Percentiles rank a stretch among this genome's conserved stretches.
Evolutionary conservation across 1,140 invertebrate species (phyloP).

Genomic region (Drusus annulatus): DNA sequence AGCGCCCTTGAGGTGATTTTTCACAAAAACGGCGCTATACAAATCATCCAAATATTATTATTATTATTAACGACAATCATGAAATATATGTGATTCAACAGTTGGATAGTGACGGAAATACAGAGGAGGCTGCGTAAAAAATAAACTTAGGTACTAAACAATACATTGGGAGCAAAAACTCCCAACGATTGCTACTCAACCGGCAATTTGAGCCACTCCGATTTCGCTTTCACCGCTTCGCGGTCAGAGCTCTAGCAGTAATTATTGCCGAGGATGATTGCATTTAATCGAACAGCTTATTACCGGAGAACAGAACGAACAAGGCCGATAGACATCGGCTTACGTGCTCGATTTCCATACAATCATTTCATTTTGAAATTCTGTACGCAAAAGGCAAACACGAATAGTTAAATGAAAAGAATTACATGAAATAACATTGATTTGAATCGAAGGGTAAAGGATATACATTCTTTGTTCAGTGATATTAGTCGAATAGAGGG

Average conservation of each 20-base stretch:
- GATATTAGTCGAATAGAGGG: no score
- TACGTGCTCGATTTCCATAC: neutral
- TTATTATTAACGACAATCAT: no score
- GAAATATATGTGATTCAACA: no score
- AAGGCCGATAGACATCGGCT: neutral
- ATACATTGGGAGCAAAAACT: conserved; percentile 41
- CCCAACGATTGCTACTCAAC: conserved; percentile 47
- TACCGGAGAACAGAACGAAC: no score
- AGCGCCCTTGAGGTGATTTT: no score
- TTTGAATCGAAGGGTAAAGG: no score
- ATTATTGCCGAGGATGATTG: conserved; percentile 8
- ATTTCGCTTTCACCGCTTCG: conserved; percentile 55
- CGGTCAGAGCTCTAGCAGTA: conserved; percentile 8
- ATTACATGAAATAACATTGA: no score
- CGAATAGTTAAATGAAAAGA: no score
- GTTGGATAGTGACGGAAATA: neutral
- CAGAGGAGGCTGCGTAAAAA: conserved; percentile 30
- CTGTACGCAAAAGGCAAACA: neutral
- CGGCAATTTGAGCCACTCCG: conserved; percentile 46
- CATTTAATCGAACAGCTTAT: neutral
- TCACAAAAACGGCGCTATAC: no score
- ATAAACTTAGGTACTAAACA: conserved; percentile 43
- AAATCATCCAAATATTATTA: no score
- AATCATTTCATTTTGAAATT: neutral
- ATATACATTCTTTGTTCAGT: no score